Conservation (phyloP, 2,888 invertebrate genomes). For the Pharmacophagus antenor region DNA sequence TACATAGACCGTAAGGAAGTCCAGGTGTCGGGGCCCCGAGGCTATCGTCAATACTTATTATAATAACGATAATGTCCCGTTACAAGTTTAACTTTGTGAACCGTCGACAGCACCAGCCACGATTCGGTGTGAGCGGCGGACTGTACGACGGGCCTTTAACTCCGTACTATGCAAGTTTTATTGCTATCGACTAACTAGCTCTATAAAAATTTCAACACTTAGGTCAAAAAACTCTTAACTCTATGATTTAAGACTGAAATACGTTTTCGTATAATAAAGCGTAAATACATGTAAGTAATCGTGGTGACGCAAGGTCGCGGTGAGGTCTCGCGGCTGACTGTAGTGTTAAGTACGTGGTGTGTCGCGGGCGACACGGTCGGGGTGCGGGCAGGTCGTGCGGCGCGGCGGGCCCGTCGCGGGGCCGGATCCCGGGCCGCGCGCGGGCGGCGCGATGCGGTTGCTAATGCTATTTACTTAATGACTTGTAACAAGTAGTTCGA, state of each 20-base stretch:
- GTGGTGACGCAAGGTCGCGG: slow-evolving; percentile 42
- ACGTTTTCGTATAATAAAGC: slow-evolving; percentile 40
- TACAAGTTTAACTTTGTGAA: slow-evolving; percentile 29
- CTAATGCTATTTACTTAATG: neutral
- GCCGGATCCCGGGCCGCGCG: neutral
- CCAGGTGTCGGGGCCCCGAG: slow-evolving; percentile 43
- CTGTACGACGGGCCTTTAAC: slow-evolving; percentile 50
- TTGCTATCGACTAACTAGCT: slow-evolving; percentile 66
- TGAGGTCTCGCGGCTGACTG: slow-evolving; percentile 40
- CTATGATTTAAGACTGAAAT: slow-evolving; percentile 50
- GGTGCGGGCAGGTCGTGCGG: slow-evolving; percentile 10
- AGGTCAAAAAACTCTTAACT: slow-evolving; percentile 53
- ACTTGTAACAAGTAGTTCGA: slow-evolving; percentile 3
- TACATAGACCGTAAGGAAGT: slow-evolving; percentile 24
- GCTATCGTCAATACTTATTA: slow-evolving; percentile 44
- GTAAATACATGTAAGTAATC: slow-evolving; percentile 38
- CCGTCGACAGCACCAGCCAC: slow-evolving; percentile 47
- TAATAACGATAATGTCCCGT: slow-evolving; percentile 22
- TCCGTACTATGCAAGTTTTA: slow-evolving; percentile 46
- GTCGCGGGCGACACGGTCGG: slow-evolving; percentile 35
- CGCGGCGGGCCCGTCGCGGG: slow-evolving; percentile 13
- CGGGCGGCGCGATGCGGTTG: too few relatives aligned
- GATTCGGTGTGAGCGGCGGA: slow-evolving; percentile 55
- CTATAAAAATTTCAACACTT: slow-evolving; percentile 67
- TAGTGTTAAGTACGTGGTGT: slow-evolving; percentile 55